Percentiles rank a stretch among this genome's conserved stretches.
These are phyloP conservation scores for Tolmerus cingulatus DNA, from an alignment of 2,888 invertebrate genomes.

Conservation along the genomic window DNA sequence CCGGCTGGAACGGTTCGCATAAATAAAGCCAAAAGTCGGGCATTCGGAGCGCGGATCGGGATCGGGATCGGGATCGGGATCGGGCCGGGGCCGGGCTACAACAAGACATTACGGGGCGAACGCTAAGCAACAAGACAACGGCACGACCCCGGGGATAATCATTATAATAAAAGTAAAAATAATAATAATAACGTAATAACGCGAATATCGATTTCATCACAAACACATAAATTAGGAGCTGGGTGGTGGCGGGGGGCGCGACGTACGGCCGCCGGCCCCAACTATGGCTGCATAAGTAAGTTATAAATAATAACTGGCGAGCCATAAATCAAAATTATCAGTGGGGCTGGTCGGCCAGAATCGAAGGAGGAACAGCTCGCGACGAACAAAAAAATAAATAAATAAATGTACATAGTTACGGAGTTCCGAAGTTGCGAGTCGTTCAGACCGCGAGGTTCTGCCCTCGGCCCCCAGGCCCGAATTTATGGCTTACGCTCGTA, in stretches of 20 bases:
- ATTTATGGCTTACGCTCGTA: constrained; percentile 13
- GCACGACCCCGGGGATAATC: constrained; percentile 35
- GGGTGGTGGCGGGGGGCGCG: background rate
- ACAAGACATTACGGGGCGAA: constrained; percentile 18
- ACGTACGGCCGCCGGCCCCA: background rate
- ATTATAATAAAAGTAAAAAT: constrained; percentile 29
- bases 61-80: too few relatives aligned
- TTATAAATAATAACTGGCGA: constrained; percentile 65
- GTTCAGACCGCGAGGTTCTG: constrained; percentile 19
- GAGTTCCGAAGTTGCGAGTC: background rate
- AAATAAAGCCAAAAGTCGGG: constrained; percentile 39
- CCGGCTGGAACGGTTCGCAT: constrained; percentile 7
- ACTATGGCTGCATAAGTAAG: constrained; percentile 58
- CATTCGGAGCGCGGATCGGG: background rate
- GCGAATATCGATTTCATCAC: constrained; percentile 42
- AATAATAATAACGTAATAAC: constrained; percentile 41
- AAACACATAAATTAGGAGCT: constrained; percentile 37
- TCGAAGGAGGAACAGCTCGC: constrained; percentile 16
- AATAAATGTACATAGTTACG: background rate
- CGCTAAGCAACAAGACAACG: background rate
- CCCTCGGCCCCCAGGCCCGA: background rate
- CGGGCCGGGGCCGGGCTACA: background rate
- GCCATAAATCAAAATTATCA: constrained; percentile 64
- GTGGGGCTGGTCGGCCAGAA: constrained; percentile 20
- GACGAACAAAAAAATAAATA: background rate